Percentiles rank a stretch among this genome's conserved stretches.
Evolutionary conservation across 2,113 vertebrate genomes (phyloP).

Genomic region (Cyanocitta stelleri): DNA sequence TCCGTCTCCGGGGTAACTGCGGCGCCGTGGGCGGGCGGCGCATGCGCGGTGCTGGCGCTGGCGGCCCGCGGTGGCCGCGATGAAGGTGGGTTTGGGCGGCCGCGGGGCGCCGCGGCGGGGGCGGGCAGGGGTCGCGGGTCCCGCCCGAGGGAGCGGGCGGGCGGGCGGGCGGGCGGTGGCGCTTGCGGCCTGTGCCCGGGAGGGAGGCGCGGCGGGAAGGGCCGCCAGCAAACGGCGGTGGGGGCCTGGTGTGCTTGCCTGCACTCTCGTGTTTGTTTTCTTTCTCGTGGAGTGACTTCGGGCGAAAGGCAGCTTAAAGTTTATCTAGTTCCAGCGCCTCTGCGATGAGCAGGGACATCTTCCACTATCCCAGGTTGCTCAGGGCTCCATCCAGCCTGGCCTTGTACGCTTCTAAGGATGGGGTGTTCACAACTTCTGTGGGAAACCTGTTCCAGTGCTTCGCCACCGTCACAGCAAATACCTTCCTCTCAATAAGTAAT

Average conservation of each 20-base stretch:
- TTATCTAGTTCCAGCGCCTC: no score
- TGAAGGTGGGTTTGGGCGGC: constrained; percentile 30
- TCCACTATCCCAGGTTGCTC: no score
- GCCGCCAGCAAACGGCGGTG: not conserved
- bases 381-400: not conserved
- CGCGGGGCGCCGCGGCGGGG: not conserved
- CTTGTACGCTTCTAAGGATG: no score
- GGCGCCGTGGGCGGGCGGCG: not conserved
- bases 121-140: not conserved
- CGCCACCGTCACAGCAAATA: not conserved
- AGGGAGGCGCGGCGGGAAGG: not conserved
- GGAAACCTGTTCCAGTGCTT: not conserved
- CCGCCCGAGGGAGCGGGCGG: no score
- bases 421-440: not conserved
- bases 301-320: not conserved
- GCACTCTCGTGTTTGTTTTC: fast-evolving
- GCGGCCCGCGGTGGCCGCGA: not conserved
- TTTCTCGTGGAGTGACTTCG: not conserved
- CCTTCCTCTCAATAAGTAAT: not conserved
- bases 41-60: not conserved
- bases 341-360: not conserved
- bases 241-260: not conserved
- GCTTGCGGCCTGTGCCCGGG: not conserved
- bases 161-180: not conserved
- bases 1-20: not conserved